Conservation (phyloP, 2,888 invertebrate species). For the Crocallis elinguaria region DNA sequence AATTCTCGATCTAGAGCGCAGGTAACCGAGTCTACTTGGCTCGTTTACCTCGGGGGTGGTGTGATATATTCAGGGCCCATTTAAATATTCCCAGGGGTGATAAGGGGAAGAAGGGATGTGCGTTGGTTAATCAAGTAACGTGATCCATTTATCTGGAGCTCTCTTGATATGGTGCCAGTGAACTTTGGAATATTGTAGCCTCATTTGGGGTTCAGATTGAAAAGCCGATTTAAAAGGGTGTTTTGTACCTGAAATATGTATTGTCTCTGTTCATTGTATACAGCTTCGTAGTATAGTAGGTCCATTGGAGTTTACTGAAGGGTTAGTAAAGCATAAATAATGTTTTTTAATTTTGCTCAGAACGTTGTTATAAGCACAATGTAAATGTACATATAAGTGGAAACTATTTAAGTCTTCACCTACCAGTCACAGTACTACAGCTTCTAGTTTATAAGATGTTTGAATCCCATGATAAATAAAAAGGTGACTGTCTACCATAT, state of each 20-base stretch:
- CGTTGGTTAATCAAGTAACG: slow-evolving; percentile 84
- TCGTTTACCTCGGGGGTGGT: slow-evolving; percentile 71
- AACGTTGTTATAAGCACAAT: no score
- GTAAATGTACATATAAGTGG: no score
- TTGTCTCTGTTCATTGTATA: no score
- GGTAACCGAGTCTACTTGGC: slow-evolving; percentile 69
- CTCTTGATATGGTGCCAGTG: slow-evolving; percentile 79
- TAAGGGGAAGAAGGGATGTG: slow-evolving; percentile 81
- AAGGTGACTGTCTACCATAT: no score
- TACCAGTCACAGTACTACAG: no score
- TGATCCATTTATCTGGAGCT: slow-evolving; percentile 83
- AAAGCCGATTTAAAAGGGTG: slow-evolving; percentile 20
- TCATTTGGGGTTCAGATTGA: slow-evolving; percentile 67
- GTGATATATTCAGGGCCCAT: slow-evolving; percentile 82
- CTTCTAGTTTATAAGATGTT: no score
- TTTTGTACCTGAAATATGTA: neutral
- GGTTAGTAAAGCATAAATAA: no score
- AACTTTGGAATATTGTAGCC: slow-evolving; percentile 78
- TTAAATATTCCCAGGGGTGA: slow-evolving; percentile 83
- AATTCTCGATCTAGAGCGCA: slow-evolving; percentile 71
- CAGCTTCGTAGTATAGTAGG: no score
- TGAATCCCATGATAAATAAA: no score
- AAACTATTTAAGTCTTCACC: no score
- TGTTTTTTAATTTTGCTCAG: no score
- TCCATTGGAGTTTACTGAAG: no score